phyloP scores from a whole-genome alignment of 2,113 vertebrate species.

The Chascanopsetta lugubris region DNA sequence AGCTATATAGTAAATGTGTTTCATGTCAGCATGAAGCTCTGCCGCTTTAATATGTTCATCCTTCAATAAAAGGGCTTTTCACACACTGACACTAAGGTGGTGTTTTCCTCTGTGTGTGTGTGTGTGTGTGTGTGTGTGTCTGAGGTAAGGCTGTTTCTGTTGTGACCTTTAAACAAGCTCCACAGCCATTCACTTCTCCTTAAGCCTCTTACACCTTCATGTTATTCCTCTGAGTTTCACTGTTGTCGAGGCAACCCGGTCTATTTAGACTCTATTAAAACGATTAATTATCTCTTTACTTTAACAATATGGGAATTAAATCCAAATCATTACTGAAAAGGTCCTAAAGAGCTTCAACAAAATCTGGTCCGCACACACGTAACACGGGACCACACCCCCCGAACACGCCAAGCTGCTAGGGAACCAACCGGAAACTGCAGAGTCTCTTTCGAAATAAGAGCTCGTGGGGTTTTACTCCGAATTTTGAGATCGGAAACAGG shows the following conservation, averaged over 20 bases:
- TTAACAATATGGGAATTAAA: too few species aligned
- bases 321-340: too few species aligned
- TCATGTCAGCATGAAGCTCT: background rate
- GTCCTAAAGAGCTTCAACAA: too few species aligned
- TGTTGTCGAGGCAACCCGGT: too few species aligned
- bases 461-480: background rate
- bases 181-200: too few species aligned
- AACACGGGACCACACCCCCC: background rate
- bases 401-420: background rate
- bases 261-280: too few species aligned
- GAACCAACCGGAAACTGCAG: background rate
- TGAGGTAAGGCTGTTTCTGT: too few species aligned
- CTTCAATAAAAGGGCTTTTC: background rate
- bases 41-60: background rate
- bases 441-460: conserved; percentile 14
- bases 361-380: background rate
- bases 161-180: too few species aligned
- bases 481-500: background rate
- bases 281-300: too few species aligned
- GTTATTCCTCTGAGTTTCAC: too few species aligned
- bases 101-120: background rate
- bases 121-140: too few species aligned
- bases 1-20: background rate
- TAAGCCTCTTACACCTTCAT: too few species aligned
- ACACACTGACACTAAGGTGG: background rate